These are phyloP conservation scores for Eledone cirrhosa DNA, from an alignment of 2,888 invertebrate species.

Conservation along the genomic window DNA sequence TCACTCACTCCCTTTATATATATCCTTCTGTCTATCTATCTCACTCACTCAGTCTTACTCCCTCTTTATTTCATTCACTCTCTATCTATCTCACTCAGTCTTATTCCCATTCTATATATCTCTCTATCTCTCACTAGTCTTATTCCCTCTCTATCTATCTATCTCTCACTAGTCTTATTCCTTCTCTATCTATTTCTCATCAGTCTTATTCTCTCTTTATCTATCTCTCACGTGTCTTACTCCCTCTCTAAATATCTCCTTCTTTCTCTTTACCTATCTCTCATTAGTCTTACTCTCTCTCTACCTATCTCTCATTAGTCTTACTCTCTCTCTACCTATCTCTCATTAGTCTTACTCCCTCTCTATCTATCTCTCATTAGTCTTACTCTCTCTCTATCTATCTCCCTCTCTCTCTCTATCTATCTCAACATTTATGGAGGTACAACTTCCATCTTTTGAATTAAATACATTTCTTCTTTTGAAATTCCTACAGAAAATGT, in stretches of 20 bases:
- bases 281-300: not conserved
- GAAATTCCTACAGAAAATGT: too few species aligned
- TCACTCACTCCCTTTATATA: too few species aligned
- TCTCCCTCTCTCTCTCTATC: too few species aligned
- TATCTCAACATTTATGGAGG: too few species aligned
- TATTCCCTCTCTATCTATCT: too few species aligned
- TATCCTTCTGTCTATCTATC: too few species aligned
- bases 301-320: not conserved
- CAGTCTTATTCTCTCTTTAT: not conserved
- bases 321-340: not conserved
- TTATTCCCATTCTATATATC: not conserved
- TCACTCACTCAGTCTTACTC: not conserved
- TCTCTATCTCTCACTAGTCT: not conserved
- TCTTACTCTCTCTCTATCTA: not conserved
- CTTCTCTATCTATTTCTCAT: not conserved
- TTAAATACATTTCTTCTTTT: too few species aligned
- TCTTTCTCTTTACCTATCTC: not conserved
- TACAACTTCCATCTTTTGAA: too few species aligned
- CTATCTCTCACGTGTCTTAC: not conserved
- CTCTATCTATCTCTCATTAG: not conserved
- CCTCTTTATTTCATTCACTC: too few species aligned
- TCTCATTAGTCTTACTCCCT: not conserved
- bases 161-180: too few species aligned
- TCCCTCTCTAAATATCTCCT: not conserved
- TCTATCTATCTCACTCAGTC: too few species aligned